These are phyloP conservation scores for Oncorhynchus keta DNA, from an alignment of 2,113 vertebrate genomes.

Conservation along the genomic window DNA sequence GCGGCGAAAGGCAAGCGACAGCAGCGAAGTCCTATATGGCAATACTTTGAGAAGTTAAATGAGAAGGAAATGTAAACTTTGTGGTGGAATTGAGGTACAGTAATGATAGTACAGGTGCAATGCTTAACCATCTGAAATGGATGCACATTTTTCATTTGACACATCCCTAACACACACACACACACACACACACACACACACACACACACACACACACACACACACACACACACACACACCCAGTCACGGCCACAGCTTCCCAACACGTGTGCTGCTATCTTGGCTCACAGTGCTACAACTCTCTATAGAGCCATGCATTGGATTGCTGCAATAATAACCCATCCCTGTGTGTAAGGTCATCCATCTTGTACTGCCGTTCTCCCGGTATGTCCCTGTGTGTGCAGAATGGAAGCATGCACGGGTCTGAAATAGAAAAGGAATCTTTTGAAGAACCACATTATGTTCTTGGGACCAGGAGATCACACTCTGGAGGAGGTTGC, in stretches of 20 bases:
- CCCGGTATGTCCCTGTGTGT: neutral
- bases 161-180: too few species aligned
- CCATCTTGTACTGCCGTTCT: constrained; percentile 4
- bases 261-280: neutral
- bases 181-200: too few species aligned
- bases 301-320: neutral
- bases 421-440: neutral
- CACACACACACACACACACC: too few species aligned
- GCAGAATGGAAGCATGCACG: neutral
- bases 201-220: too few species aligned
- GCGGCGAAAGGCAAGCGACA: too few species aligned
- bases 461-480: neutral
- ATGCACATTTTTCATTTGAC: too few species aligned
- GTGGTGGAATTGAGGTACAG: too few species aligned
- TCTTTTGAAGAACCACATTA: neutral
- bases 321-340: neutral
- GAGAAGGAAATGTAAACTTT: too few species aligned
- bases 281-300: neutral
- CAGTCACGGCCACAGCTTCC: neutral
- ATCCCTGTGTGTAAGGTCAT: neutral
- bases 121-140: too few species aligned
- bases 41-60: too few species aligned
- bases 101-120: too few species aligned
- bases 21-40: too few species aligned
- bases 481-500: neutral